A percentile compares a stretch with the other conserved stretches of the same genome.
These are phyloP conservation scores for Solenodon paradoxus DNA, from an alignment of 2,113 vertebrate genomes.

Conservation along the genomic window DNA sequence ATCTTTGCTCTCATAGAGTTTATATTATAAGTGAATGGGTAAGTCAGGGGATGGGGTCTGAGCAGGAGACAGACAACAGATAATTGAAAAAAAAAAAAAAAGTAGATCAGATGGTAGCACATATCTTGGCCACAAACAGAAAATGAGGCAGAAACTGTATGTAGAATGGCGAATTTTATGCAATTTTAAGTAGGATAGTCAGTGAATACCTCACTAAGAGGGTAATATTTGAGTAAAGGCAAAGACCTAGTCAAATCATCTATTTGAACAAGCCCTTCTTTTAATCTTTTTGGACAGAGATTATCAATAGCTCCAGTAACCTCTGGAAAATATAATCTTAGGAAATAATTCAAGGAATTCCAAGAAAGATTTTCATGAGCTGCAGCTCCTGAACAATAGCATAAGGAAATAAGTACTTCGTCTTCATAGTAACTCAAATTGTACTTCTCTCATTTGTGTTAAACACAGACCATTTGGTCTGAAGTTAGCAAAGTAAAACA, in stretches of 20 bases:
- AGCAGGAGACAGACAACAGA: not conserved
- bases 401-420: not conserved
- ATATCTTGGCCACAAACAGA: not conserved
- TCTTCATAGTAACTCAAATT: not conserved
- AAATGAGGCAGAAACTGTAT: not conserved
- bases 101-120: not conserved
- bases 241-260: not conserved
- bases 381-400: not conserved
- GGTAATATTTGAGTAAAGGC: not conserved
- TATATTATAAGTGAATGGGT: not conserved
- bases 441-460: not conserved
- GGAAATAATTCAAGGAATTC: not conserved
- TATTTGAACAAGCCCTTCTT: not conserved
- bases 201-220: not conserved
- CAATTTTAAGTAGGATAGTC: not conserved
- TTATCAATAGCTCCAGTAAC: not conserved
- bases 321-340: not conserved
- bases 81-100: not conserved
- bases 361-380: not conserved
- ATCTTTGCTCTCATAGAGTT: not conserved
- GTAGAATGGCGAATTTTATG: not conserved
- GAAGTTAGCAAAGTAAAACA: not conserved
- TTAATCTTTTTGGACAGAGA: not conserved
- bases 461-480: not conserved
- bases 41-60: accelerated